A percentile compares a stretch with the other conserved stretches of the same genome.
Evolutionary conservation across 2,113 vertebrate genomes (phyloP).

Genomic region (Psephotus haematonotus): DNA sequence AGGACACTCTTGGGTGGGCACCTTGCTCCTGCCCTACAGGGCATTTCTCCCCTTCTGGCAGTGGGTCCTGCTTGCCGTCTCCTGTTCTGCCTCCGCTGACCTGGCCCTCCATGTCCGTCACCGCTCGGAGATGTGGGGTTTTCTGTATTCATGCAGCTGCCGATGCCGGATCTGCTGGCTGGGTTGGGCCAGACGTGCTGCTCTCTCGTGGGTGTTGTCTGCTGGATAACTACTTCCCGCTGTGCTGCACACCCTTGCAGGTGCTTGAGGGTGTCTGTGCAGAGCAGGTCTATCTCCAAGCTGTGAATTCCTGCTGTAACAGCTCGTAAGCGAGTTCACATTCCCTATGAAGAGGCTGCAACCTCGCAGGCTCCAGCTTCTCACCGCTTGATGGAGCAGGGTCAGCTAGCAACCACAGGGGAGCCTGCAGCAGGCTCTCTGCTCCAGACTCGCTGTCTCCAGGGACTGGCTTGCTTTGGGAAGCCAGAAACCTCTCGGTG

Average conservation of each 20-base stretch:
- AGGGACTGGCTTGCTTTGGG: neutral
- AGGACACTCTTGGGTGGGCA: neutral
- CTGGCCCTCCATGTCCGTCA: neutral
- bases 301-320: neutral
- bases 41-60: neutral
- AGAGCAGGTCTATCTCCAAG: neutral
- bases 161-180: neutral
- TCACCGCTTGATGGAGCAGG: neutral
- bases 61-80: neutral
- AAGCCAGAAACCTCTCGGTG: neutral
- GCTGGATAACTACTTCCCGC: slow-evolving; percentile 8
- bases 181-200: neutral
- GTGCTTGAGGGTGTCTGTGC: slow-evolving; percentile 6
- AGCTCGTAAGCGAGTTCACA: neutral
- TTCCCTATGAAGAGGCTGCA: neutral
- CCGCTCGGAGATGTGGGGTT: rapidly evolving
- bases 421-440: neutral
- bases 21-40: neutral
- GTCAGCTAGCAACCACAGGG: neutral
- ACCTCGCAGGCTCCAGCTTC: neutral
- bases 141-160: neutral
- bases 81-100: neutral
- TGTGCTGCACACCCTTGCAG: neutral
- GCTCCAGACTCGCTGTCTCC: rapidly evolving
- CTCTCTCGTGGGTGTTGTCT: slow-evolving; percentile 1